Evolutionary conservation across 2,888 invertebrate genomes (phyloP).

Genomic region (Lasioglossum leucozonium): DNA sequence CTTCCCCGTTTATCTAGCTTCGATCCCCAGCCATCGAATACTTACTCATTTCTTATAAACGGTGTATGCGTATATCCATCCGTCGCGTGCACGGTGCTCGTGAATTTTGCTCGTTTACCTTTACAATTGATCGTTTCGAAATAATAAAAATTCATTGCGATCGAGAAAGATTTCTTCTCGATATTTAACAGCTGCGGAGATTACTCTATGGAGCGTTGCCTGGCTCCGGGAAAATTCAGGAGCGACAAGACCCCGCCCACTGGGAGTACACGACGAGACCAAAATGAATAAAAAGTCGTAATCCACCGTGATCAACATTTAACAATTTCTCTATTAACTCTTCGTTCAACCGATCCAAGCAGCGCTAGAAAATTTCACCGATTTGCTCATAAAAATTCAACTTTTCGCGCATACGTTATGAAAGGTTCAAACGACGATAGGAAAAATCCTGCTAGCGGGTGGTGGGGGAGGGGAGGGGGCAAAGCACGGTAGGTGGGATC

Average conservation of each 20-base stretch:
- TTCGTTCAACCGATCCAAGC: not conserved
- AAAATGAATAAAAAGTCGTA: too few species aligned
- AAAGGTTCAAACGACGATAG: not conserved
- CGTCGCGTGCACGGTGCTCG: not conserved
- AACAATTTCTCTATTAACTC: not conserved
- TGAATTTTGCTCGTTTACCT: not conserved
- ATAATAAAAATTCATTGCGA: too few species aligned
- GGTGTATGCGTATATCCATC: not conserved
- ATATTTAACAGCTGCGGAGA: too few species aligned
- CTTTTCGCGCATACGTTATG: not conserved
- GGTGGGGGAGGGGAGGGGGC: not conserved
- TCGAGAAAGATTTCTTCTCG: too few species aligned
- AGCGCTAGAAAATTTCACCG: too few species aligned
- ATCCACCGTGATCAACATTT: too few species aligned
- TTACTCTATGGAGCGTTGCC: too few species aligned
- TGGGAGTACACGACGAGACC: too few species aligned
- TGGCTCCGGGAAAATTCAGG: too few species aligned
- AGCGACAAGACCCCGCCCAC: too few species aligned
- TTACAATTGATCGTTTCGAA: not conserved
- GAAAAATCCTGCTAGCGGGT: not conserved
- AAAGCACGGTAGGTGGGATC: conserved; percentile 57
- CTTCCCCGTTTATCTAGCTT: not conserved
- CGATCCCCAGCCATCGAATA: not conserved
- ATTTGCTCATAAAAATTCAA: not conserved
- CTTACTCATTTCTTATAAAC: not conserved